A percentile compares a stretch with the other conserved stretches of the same genome.
These are phyloP conservation scores for Thryonomys swinderianus DNA, from an alignment of 2,113 vertebrate genomes.

Conservation along the genomic window DNA sequence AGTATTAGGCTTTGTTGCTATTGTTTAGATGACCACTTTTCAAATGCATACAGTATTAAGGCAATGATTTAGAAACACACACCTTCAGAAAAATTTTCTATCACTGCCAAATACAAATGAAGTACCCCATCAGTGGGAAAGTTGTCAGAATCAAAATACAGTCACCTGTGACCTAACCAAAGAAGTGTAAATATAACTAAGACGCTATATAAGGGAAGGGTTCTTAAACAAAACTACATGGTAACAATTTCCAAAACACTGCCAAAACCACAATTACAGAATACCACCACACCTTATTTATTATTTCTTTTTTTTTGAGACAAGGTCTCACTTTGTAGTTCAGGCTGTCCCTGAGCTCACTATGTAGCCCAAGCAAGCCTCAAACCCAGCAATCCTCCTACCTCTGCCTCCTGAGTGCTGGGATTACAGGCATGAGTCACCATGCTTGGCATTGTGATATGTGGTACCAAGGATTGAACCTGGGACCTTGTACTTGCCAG, in stretches of 20 bases:
- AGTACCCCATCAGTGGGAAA: not conserved
- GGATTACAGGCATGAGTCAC: too few species aligned
- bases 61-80: slow-evolving; percentile 4
- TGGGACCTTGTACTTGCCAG: too few species aligned
- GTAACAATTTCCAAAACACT: not conserved
- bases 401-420: too few species aligned
- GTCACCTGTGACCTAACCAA: not conserved
- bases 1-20: not conserved
- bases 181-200: not conserved
- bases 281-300: not conserved
- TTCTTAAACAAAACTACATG: not conserved
- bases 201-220: not conserved
- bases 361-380: too few species aligned
- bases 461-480: too few species aligned
- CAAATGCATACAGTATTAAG: not conserved
- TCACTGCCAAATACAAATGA: not conserved
- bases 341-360: too few species aligned
- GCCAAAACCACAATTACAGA: not conserved
- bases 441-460: too few species aligned
- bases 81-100: slow-evolving; percentile 35
- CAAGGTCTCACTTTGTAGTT: too few species aligned
- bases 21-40: not conserved
- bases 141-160: not conserved
- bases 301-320: too few species aligned
- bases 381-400: too few species aligned